Base-by-base conservation (phyloP, 2,113 vertebrate species). In the Macrotus californicus region DNA sequence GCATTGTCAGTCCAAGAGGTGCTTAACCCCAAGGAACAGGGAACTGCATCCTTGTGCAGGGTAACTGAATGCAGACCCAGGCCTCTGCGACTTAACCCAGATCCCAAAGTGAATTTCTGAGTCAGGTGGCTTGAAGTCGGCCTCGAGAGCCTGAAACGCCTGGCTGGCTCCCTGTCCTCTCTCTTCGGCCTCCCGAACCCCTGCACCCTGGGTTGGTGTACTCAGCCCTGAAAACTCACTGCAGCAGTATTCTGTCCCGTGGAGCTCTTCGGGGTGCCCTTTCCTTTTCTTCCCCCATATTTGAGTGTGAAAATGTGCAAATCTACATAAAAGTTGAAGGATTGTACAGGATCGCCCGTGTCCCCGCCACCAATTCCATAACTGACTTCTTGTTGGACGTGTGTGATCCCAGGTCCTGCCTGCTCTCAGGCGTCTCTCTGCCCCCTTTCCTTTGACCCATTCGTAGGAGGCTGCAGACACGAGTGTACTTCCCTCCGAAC, bases 101-200 rank as follows among this genome's bases (percentile, higher is more conserved):
- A 66, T 39, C 46, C 52, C 31, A 11, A 0, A 75, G 61, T 50
- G 75, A 29, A 9, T 69, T 87, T 75, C 34, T 34, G 4, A 1
- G 0, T 61, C 5, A 2, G 26, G 46, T 3, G 41, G 19, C 59
- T 56, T 52, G 48, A 12, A 24, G 31, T 36, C 34, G 39, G 34
- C 39, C 11, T 50, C 6, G 56, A 1, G n/a, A 2, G 6, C 59
- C 66, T 29, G 0, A 0, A 4, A 4, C 4, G 31, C n/a, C 26
- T 9, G 6, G 26, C 9, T n/a, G n/a, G n/a, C 50, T 7, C 1
- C 41, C 59, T 41, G 39, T 5, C 21, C 36, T 15, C 12, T 70
- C 46, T 34, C 26, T 36, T 12, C 61, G 11, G 3, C 10, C 34
- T 2, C 76, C 54, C 8, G 5, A 13, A 14, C 48, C 64, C 41